Evolutionary conservation across 1,140 invertebrate species (phyloP).

Genomic region (Drosophila tani): DNA sequence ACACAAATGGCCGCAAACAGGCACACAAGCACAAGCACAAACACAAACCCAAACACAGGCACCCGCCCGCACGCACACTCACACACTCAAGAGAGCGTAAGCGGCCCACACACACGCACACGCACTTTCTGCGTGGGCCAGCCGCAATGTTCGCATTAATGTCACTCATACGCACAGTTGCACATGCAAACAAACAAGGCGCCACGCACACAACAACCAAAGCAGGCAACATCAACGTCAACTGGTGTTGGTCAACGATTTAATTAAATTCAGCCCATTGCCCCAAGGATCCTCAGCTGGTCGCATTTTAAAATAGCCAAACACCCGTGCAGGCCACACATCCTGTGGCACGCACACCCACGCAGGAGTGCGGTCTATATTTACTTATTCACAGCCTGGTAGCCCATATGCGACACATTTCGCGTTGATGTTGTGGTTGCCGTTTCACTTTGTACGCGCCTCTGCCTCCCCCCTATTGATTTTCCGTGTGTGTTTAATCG

Average conservation of each 20-base stretch:
- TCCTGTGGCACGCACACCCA: slow-evolving; percentile 14
- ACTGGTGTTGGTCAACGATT: slow-evolving; percentile 73
- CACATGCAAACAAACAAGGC: slow-evolving; percentile 67
- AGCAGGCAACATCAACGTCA: slow-evolving; percentile 32
- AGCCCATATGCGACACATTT: slow-evolving; percentile 69
- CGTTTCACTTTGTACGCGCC: slow-evolving; percentile 28
- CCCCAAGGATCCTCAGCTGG: slow-evolving; percentile 33
- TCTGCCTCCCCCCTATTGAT: slow-evolving; percentile 40
- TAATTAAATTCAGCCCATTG: slow-evolving; percentile 75
- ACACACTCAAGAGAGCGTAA: slow-evolving; percentile 11
- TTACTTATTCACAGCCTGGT: slow-evolving; percentile 70
- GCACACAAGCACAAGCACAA: slow-evolving; percentile 27
- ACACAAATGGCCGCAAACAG: slow-evolving; percentile 54
- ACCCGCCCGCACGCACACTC: slow-evolving; percentile 9
- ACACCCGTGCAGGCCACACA: slow-evolving; percentile 13
- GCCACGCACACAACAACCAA: slow-evolving; percentile 14
- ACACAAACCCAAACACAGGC: slow-evolving; percentile 16
- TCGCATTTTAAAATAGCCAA: slow-evolving; percentile 72
- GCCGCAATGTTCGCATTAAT: slow-evolving; percentile 77
- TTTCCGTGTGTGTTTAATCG: slow-evolving; percentile 41
- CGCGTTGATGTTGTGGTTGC: slow-evolving; percentile 64
- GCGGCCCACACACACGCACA: slow-evolving; percentile 16
- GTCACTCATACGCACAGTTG: slow-evolving; percentile 82
- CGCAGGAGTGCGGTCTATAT: slow-evolving; percentile 66
- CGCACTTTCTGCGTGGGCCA: slow-evolving; percentile 47